Evolutionary conservation across 2,797 vertebrate genomes (phyloP).

Genomic region (Danio kyathit): DNA sequence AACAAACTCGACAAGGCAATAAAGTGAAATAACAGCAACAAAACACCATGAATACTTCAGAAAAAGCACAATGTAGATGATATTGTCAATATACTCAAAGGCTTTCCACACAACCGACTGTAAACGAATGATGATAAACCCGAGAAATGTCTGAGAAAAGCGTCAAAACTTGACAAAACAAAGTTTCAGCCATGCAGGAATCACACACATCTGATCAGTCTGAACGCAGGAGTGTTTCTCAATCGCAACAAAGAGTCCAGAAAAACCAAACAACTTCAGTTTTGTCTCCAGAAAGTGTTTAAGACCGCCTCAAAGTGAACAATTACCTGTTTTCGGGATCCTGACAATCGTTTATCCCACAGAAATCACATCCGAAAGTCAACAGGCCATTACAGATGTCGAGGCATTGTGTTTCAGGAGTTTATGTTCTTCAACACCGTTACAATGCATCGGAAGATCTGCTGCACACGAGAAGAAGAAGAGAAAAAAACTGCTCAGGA

Average conservation of each 20-base stretch:
- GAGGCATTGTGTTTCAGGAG: constrained; percentile 58
- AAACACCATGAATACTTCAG: neutral
- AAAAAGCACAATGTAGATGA: neutral
- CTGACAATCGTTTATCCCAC: constrained; percentile 38
- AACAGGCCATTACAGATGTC: constrained; percentile 44
- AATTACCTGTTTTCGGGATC: constrained; percentile 59
- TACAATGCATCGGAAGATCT: constrained; percentile 63
- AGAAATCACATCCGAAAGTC: constrained; percentile 40
- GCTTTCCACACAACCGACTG: no score
- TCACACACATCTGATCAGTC: constrained; percentile 7
- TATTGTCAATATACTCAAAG: no score
- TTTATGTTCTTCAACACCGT: constrained; percentile 52
- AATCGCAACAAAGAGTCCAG: constrained; percentile 60
- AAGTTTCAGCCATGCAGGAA: constrained; percentile 13
- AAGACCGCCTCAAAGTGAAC: constrained; percentile 27
- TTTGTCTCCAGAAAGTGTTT: constrained; percentile 44
- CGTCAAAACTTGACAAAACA: neutral
- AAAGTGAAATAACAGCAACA: neutral
- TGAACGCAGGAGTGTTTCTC: constrained; percentile 37
- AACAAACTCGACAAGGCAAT: neutral
- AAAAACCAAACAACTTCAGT: constrained; percentile 57
- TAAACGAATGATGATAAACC: neutral
- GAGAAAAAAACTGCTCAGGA: constrained; percentile 58
- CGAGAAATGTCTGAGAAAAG: neutral
- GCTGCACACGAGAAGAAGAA: constrained; percentile 35